Base-by-base conservation (phyloP, 2,797 vertebrate genomes). In the Acrocephalus scirpaceus region DNA sequence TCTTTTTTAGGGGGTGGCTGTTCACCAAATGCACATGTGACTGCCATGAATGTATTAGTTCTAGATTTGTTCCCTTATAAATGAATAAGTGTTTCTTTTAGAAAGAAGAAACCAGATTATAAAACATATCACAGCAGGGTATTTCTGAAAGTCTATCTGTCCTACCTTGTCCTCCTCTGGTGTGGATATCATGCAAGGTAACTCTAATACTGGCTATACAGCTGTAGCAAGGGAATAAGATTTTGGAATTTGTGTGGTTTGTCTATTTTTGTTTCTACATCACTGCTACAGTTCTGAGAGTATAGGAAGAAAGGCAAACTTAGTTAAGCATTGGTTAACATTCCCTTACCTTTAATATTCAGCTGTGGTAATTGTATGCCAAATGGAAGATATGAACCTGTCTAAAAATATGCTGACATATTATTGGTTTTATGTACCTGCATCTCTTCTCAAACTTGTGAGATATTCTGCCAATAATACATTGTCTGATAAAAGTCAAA, bases 21-120 rank as follows among this genome's bases (percentile, higher is more conserved):
- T 17, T 79, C 44, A 44, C 16, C 32, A 44, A 78, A 36, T 0
- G 1, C 27, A 48, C 29, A 34, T 0, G 1, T 21, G n/a, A 26
- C 51, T 73, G 53, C 34, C 17, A 21, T 13, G 7, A 73, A n/a
- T 23, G 7, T n/a, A 22, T 29, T 11, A 60, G 42, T 70, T 80
- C 29, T 29, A 23, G 44, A 56, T 10, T 14, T 2, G 2, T 58
- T 75, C 26, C 10, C 20, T 61, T 76, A 42, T 25, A 71, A 60
- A 60, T n/a, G 9, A 80, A 23, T 14, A 32, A 54, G 7, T 30
- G 10, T 38, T 57, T 62, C 3, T 56, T 71, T 78, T 26, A 60
- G n/a, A 67, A 42, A 54, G 38, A 79, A 65, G 16, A 64, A 90
- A 65, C 5, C 6, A 2, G 20, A 62, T 22, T 29, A 72, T 53